Evolutionary conservation across 2,113 vertebrate species (phyloP).

Genomic region (Regulus satrapa): DNA sequence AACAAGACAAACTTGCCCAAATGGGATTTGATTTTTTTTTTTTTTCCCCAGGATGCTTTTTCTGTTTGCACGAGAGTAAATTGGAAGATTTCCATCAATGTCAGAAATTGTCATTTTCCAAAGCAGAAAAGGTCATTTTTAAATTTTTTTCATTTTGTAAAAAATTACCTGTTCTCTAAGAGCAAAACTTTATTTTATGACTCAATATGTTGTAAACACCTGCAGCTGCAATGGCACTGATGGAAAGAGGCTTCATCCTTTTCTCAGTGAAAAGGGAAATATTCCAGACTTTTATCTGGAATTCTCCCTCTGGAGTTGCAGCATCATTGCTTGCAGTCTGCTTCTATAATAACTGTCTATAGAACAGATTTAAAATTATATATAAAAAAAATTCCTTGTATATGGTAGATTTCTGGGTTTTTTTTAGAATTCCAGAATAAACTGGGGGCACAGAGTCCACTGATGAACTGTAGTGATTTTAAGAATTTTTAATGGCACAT

Average conservation of each 20-base stretch:
- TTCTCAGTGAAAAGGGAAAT: neutral
- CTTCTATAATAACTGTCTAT: neutral
- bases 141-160: neutral
- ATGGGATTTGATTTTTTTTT: neutral
- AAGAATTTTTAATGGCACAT: neutral
- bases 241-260: neutral
- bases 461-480: neutral
- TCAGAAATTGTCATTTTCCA: neutral
- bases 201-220: neutral
- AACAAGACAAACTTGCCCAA: conserved; percentile 5
- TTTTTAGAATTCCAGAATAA: neutral
- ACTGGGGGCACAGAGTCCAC: too few relatives aligned
- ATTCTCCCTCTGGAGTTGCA: neutral
- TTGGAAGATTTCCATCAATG: neutral
- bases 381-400: neutral
- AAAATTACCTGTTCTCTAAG: neutral
- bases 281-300: neutral
- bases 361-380: neutral
- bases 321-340: neutral
- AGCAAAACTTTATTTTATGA: neutral
- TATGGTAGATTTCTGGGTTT: neutral
- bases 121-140: neutral
- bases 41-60: neutral
- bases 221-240: neutral
- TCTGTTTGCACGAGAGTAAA: neutral